phyloP scores from a whole-genome alignment of 2,797 vertebrate species.

The Lerista edwardsae region DNA sequence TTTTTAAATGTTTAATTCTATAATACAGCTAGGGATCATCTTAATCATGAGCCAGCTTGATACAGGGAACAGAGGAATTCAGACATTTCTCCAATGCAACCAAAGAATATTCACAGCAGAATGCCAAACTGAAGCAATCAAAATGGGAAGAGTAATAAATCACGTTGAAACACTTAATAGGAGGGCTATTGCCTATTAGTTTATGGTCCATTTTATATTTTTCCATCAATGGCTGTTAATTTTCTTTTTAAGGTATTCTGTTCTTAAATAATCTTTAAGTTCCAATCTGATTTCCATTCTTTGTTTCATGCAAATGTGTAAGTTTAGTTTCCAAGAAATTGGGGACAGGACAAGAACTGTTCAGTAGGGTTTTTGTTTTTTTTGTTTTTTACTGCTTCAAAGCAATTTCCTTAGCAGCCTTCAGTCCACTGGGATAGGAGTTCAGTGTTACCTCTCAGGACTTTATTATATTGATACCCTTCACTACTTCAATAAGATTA shows the following conservation, averaged over 20 bases:
- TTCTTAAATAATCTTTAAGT: constrained; percentile 28
- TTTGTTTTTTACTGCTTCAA: background rate
- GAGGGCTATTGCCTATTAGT: background rate
- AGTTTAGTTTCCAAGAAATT: constrained; percentile 23
- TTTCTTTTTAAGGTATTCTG: background rate
- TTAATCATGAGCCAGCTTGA: constrained; percentile 22
- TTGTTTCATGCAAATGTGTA: constrained; percentile 20
- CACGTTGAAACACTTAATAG: background rate
- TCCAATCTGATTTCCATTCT: constrained; percentile 10
- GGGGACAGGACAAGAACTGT: constrained; percentile 18
- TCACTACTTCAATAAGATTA: background rate
- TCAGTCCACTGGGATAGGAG: background rate
- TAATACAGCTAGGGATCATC: constrained; percentile 14
- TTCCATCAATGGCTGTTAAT: background rate
- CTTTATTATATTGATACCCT: background rate
- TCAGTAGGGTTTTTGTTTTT: background rate
- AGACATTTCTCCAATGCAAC: constrained; percentile 55
- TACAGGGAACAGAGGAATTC: constrained; percentile 50
- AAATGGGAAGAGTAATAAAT: constrained; percentile 47
- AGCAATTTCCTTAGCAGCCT: constrained; percentile 6
- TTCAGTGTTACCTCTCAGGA: constrained; percentile 38
- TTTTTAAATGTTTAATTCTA: background rate
- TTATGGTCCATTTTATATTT: constrained; percentile 41
- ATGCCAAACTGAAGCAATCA: constrained; percentile 37
- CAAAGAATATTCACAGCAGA: constrained; percentile 45